Percentiles rank a stretch among this genome's conserved stretches.
Conservation (phyloP, 2,113 vertebrate genomes). For the Nycticorax nycticorax region DNA sequence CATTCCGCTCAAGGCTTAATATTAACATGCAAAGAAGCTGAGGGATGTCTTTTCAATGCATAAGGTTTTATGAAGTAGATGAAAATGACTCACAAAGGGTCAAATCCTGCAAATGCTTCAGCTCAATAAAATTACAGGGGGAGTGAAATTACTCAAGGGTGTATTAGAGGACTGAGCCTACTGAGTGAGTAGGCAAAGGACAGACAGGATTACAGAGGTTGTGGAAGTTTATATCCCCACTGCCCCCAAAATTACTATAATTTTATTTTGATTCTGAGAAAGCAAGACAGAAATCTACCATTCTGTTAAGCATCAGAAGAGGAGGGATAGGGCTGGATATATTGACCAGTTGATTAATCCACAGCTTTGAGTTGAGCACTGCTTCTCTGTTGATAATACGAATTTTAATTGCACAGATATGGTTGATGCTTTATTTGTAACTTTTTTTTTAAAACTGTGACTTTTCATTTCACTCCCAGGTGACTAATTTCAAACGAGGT, state of each 20-base stretch:
- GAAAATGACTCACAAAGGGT: neutral
- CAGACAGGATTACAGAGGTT: neutral
- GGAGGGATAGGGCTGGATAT: neutral
- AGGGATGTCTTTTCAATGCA: neutral
- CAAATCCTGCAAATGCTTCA: neutral
- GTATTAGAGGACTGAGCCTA: neutral
- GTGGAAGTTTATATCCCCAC: neutral
- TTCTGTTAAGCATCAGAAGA: neutral
- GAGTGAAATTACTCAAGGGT: neutral
- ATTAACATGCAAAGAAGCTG: constrained; percentile 24
- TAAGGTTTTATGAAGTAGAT: neutral
- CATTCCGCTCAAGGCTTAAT: neutral
- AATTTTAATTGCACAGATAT: neutral
- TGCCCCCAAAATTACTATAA: neutral
- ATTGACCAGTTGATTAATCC: neutral
- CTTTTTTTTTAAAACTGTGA: neutral
- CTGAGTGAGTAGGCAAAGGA: neutral
- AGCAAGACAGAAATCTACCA: neutral
- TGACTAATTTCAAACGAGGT: neutral
- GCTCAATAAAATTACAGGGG: neutral
- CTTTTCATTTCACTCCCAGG: neutral
- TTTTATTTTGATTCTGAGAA: neutral
- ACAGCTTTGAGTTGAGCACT: neutral
- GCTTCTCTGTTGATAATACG: neutral
- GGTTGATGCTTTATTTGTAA: neutral